Conservation (phyloP, 2,797 vertebrate genomes). For the Mycteria americana region DNA sequence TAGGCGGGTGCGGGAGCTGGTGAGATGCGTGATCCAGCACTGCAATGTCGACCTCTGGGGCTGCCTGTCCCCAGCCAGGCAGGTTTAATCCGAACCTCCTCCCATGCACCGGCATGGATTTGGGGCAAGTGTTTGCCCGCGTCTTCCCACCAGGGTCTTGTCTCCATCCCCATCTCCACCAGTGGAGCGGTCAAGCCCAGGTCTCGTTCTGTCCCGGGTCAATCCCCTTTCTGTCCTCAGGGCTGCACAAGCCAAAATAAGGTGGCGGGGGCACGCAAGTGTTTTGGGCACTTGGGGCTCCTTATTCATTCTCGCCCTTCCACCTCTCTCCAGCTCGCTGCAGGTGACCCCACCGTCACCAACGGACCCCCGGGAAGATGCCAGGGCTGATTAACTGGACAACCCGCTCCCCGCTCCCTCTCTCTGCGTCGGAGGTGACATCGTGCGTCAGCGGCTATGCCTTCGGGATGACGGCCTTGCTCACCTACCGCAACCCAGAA, state of each 20-base stretch:
- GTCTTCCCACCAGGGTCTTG: neutral
- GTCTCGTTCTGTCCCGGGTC: rapidly evolving
- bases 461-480: conserved; percentile 89
- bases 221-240: neutral
- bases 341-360: neutral
- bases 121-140: neutral
- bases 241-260: neutral
- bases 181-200: neutral
- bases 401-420: conserved; percentile 82
- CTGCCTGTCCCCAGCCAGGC: neutral
- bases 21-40: neutral
- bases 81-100: neutral
- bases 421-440: conserved; percentile 87
- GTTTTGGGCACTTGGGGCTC: rapidly evolving
- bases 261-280: rapidly evolving
- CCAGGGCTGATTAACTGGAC: conserved; percentile 89
- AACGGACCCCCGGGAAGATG: conserved; percentile 70
- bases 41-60: rapidly evolving
- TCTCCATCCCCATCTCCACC: neutral
- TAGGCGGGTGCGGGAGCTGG: neutral
- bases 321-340: neutral
- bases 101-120: rapidly evolving
- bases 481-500: conserved; percentile 93
- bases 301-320: neutral
- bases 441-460: conserved; percentile 93